phyloP scores from a whole-genome alignment of 2,113 vertebrate genomes.

The Halichoeres trimaculatus region DNA sequence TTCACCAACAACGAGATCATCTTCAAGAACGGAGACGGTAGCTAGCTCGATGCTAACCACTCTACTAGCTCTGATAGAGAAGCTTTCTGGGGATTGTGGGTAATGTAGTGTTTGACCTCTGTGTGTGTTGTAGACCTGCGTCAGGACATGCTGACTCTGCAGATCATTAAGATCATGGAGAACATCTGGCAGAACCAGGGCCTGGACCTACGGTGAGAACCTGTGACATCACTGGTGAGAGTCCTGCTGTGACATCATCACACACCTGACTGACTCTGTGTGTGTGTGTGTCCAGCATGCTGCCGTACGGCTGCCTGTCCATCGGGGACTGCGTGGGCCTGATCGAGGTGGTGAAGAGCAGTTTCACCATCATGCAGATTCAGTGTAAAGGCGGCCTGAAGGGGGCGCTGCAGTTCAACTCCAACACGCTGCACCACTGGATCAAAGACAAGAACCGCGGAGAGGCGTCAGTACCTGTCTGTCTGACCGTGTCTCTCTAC shows the following conservation, averaged over 20 bases:
- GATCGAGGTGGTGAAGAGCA: constrained; percentile 97
- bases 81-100: background rate
- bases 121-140: constrained; percentile 88
- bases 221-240: background rate
- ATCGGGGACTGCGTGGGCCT: constrained; percentile 98
- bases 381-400: constrained; percentile 98
- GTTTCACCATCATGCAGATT: constrained; percentile 99
- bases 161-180: constrained; percentile 99
- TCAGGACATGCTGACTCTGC: constrained; percentile 98
- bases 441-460: constrained; percentile 99
- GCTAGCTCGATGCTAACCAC: constrained; percentile 51
- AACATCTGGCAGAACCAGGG: constrained; percentile 99
- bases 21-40: constrained; percentile 99
- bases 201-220: constrained; percentile 91
- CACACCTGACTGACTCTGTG: constrained; percentile 11
- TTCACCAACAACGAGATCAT: constrained; percentile 99
- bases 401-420: constrained; percentile 97
- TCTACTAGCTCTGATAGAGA: too few relatives aligned
- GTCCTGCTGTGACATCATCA: constrained; percentile 29
- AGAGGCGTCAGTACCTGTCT: constrained; percentile 88
- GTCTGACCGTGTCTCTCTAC: background rate
- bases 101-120: background rate
- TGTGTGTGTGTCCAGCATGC: constrained; percentile 86
- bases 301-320: constrained; percentile 96
- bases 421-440: constrained; percentile 96